These are phyloP conservation scores for Ctenopoma multispine DNA, from an alignment of 2,797 vertebrate species.

Conservation along the genomic window DNA sequence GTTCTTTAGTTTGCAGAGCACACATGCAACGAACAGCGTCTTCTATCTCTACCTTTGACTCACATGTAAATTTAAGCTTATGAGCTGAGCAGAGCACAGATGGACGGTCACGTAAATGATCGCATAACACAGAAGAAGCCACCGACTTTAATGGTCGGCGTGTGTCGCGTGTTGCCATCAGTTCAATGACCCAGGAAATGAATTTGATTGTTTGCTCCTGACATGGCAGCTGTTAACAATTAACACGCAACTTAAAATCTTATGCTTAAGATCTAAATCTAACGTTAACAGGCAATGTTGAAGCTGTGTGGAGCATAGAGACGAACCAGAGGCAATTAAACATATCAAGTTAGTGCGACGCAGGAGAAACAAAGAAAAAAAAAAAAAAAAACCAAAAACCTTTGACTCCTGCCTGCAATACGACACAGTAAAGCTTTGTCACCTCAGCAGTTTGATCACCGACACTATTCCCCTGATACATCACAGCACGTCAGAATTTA, in stretches of 20 bases:
- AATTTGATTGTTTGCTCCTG: conserved; percentile 30
- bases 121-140: not conserved
- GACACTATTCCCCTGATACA: conserved; percentile 2
- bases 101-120: conserved; percentile 11
- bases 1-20: not conserved
- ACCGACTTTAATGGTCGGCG: not conserved
- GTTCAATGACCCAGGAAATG: conserved; percentile 22
- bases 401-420: conserved; percentile 8
- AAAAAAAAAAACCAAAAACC: not conserved
- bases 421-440: conserved; percentile 7
- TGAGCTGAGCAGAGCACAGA: not conserved
- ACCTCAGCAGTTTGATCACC: conserved; percentile 35
- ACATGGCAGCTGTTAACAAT: no score
- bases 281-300: not conserved
- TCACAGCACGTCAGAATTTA: conserved; percentile 10
- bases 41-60: not conserved
- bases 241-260: no score
- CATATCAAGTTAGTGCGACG: not conserved
- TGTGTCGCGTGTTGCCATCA: not conserved
- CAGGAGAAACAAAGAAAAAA: not conserved
- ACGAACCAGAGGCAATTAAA: conserved; percentile 3
- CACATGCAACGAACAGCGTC: not conserved
- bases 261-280: not conserved
- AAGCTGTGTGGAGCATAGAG: not conserved
- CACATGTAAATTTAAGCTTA: conserved; percentile 6